A percentile compares a stretch with the other conserved stretches of the same genome.
These are phyloP conservation scores for Conus ventricosus DNA, from an alignment of 1,140 invertebrate genomes.

Conservation along the genomic window DNA sequence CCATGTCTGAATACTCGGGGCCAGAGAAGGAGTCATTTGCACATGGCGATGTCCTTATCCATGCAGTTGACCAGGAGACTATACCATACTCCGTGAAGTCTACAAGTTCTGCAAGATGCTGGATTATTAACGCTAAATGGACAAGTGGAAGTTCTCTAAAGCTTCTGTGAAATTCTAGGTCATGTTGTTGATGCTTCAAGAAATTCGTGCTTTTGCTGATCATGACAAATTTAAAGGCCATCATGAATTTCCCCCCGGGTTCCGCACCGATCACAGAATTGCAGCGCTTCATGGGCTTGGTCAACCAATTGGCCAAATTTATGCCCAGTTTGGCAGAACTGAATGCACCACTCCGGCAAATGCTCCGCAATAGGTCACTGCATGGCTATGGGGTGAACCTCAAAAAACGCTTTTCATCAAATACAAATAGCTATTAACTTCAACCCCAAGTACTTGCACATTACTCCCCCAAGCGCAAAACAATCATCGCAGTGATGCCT, in stretches of 20 bases:
- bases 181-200: conserved; percentile 22
- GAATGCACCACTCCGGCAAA: conserved; percentile 16
- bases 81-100: conserved; percentile 49
- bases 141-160: neutral
- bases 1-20: conserved; percentile 41
- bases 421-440: conserved; percentile 41
- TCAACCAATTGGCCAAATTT: conserved; percentile 41
- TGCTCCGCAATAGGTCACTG: conserved; percentile 36
- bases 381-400: too few species aligned
- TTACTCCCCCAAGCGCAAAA: conserved; percentile 42
- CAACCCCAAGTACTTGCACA: conserved; percentile 36
- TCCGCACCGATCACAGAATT: conserved; percentile 55
- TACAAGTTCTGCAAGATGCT: conserved; percentile 50
- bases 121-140: conserved; percentile 64
- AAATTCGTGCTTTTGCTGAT: conserved; percentile 60
- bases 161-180: conserved; percentile 9
- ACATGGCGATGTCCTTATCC: conserved; percentile 60
- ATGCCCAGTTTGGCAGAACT: neutral
- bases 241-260: conserved; percentile 51
- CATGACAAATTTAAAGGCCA: conserved; percentile 60
- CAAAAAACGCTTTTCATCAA: too few species aligned
- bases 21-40: conserved; percentile 24
- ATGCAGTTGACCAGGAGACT: conserved; percentile 45
- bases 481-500: conserved; percentile 46
- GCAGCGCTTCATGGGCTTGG: conserved; percentile 19